Base-by-base conservation (phyloP, 2,888 invertebrate species). In the Agelastica alni region DNA sequence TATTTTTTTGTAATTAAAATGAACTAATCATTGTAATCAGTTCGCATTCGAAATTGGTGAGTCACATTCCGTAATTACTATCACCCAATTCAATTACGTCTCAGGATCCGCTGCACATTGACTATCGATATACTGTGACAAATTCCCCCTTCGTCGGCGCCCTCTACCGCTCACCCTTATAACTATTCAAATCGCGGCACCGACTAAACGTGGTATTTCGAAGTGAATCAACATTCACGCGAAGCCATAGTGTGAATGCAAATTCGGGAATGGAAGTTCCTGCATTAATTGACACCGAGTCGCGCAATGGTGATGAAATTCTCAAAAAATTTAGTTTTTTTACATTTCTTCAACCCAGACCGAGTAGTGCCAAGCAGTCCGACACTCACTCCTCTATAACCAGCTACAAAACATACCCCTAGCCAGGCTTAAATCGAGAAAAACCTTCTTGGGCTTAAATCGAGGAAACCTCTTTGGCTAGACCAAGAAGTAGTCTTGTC, bases 261-360 rank as follows among this genome's bases (percentile, higher is more conserved):
- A 60, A 62, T 60, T 58, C 55, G 43, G 31, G n/a, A 43, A 47
- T 17, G 37, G 37, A 37, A 18, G 37, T 4, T 17, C 7, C 49
- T 44, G 45, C 52, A 53, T 59, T 62, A 62, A 62, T 62, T 62
- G 58, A 58, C 58, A 26, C 44, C 36, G n/a, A n/a, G n/a, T n/a
- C n/a, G n/a, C n/a, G n/a, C n/a, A n/a, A n/a, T n/a, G n/a, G n/a
- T n/a, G n/a, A n/a, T n/a, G n/a, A n/a, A n/a, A n/a, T n/a, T n/a
- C n/a, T n/a, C n/a, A n/a, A n/a, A n/a, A n/a, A n/a, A n/a, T n/a
- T n/a, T n/a, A n/a, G n/a, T n/a, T n/a, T n/a, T n/a, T n/a, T n/a
- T n/a, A n/a, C n/a, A n/a, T n/a, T n/a, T n/a, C n/a, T n/a, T n/a
- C n/a, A n/a, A n/a, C n/a, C n/a, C n/a, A n/a, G n/a, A n/a, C n/a